These are phyloP conservation scores for Gerris buenoi DNA, from an alignment of 1,140 invertebrate genomes.

Conservation along the genomic window DNA sequence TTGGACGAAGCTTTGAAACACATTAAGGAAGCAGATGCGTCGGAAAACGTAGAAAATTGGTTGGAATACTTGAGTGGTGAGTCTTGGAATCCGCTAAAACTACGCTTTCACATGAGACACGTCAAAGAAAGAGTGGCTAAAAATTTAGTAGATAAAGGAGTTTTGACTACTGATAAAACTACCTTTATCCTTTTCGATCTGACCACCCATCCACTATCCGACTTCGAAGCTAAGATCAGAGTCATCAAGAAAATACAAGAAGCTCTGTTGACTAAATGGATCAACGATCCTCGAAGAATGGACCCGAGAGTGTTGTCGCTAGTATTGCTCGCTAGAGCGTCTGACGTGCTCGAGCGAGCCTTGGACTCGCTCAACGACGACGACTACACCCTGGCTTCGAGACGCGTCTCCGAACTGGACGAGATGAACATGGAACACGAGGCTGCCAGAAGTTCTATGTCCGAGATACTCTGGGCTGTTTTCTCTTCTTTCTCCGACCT, in stretches of 20 bases:
- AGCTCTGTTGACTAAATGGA: background rate
- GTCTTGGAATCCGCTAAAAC: background rate
- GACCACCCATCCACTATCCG: background rate
- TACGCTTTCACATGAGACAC: background rate
- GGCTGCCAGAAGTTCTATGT: constrained; percentile 66
- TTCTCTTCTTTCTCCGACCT: constrained; percentile 96
- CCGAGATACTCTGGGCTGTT: constrained; percentile 95
- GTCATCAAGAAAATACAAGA: constrained; percentile 1
- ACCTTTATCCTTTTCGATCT: background rate
- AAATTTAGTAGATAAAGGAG: constrained; percentile 3
- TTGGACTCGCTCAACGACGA: background rate
- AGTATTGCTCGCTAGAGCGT: background rate
- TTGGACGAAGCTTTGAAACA: constrained; percentile 3
- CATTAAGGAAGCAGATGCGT: background rate
- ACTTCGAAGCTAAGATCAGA: background rate
- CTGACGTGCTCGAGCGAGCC: constrained; percentile 3
- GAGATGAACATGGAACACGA: constrained; percentile 94
- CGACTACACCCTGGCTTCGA: background rate
- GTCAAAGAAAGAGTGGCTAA: constrained; percentile 2
- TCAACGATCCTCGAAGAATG: background rate
- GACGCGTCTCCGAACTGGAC: background rate
- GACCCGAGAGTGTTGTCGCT: background rate
- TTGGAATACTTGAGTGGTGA: background rate
- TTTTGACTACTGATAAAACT: background rate
- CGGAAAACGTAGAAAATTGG: background rate